Base-by-base conservation (phyloP, 1,140 invertebrate species). In the Gerris buenoi region DNA sequence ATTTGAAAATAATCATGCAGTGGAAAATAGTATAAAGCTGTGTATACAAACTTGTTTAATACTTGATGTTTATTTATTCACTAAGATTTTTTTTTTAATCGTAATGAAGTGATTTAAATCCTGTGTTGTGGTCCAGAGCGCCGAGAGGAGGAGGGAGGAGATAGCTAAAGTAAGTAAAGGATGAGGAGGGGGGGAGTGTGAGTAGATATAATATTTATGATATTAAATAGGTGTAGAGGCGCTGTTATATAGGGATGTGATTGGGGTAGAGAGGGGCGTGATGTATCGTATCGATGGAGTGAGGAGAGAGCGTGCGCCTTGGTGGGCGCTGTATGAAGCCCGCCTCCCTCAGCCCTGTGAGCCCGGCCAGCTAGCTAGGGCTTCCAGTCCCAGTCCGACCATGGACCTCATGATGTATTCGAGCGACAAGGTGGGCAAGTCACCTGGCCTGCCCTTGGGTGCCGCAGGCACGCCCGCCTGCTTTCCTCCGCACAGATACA, bases 341-440 rank as follows among this genome's bases (percentile, higher is more conserved):
- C 33, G 33, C 33, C 33, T 18, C 33, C 33, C 18, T 46, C n/a
- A n/a, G 18, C 33, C 5, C 33, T 10, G 33, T 5, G 33, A 18
- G 33, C 18, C 33, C 5, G 18, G 5, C 18, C 33, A 10, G 5
- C 33, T 46, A 46, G 18, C 33, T 46, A 46, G 33, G 33, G 33
- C 5, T 18, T 46, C 33, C 58, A 60, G 58, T 60, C 58, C 15
- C 23, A 3, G 58, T 15, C 58, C 58, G 58, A 25, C 58, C 58
- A 60, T 60, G 58, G 58, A 60, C 58, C 58, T 60, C 3, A 60
- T 60, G 58, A 60, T 60, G 58, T 60, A 60, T 25, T 22, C 58
- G 23, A 60, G 58, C 58, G 58, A 60, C 58, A 60, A 60, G 58
- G 22, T 60, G 58, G 58, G 58, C 58, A 60, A 60, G 58, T 60